These are phyloP conservation scores for Dendronephthya gigantea DNA, from an alignment of 64 coral and sea anemone genomes.

Conservation along the genomic window DNA sequence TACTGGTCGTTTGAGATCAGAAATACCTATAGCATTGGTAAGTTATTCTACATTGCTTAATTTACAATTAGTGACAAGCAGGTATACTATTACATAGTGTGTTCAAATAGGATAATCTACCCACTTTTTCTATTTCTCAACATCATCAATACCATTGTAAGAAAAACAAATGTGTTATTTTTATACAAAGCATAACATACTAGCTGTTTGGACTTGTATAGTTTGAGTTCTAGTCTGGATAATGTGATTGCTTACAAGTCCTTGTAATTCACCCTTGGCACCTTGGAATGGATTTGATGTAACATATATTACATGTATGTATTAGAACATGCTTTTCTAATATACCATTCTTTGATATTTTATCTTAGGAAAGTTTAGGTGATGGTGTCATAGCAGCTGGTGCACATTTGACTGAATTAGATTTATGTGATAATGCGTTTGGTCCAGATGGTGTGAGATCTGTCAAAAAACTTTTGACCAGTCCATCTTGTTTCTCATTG, in stretches of 20 bases:
- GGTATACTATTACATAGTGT: too few species aligned
- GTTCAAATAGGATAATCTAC: too few species aligned
- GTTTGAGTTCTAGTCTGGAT: too few species aligned
- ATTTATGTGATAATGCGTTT: conserved; percentile 97
- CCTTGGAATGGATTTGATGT: too few species aligned
- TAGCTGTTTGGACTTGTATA: too few species aligned
- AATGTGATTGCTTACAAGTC: too few species aligned
- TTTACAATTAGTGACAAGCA: too few species aligned
- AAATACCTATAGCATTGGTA: conserved; percentile 90
- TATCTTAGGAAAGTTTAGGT: conserved; percentile 52
- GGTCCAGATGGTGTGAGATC: conserved; percentile 91
- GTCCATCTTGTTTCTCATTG: conserved; percentile 71
- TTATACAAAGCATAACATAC: too few species aligned
- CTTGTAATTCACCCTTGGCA: too few species aligned
- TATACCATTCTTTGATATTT: neutral
- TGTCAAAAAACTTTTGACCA: conserved; percentile 65
- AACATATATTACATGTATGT: neutral
- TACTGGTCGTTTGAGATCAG: conserved; percentile 69
- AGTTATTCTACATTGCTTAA: neutral
- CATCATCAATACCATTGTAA: too few species aligned
- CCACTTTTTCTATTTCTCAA: too few species aligned
- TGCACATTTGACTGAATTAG: conserved; percentile 71
- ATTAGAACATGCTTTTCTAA: neutral
- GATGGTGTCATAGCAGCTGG: conserved; percentile 73
- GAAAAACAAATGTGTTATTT: too few species aligned